Percentiles rank a stretch among this genome's conserved stretches.
Evolutionary conservation across 2,797 vertebrate species (phyloP).

Genomic region (Glossophaga mutica): DNA sequence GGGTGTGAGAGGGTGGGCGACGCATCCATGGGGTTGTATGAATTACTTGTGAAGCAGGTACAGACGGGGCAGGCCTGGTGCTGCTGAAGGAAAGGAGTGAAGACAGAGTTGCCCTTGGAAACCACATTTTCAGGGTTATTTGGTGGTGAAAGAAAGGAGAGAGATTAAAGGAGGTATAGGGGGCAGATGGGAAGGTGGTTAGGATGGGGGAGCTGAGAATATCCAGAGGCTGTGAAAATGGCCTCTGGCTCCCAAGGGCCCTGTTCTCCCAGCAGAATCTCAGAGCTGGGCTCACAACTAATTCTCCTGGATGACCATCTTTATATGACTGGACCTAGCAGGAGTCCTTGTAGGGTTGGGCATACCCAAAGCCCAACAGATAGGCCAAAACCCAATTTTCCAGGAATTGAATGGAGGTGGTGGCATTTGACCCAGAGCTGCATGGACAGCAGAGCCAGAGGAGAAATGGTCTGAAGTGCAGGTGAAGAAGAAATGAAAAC

Average conservation of each 20-base stretch:
- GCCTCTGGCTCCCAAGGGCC: background rate
- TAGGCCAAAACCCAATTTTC: background rate
- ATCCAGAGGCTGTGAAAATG: background rate
- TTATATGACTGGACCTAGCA: background rate
- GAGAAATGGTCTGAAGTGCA: background rate
- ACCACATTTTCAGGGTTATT: background rate
- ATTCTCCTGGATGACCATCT: background rate
- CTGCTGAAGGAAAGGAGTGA: background rate
- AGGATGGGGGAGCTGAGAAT: background rate
- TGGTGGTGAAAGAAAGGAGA: background rate
- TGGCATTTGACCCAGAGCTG: background rate
- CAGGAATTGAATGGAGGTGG: background rate
- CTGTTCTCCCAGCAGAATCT: background rate
- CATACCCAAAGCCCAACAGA: background rate
- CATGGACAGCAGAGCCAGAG: background rate
- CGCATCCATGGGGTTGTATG: background rate
- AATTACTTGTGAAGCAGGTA: background rate
- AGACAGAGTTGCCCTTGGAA: background rate
- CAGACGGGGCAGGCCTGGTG: too few relatives aligned
- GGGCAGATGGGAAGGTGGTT: too few relatives aligned
- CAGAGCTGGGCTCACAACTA: background rate
- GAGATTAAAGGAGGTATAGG: background rate
- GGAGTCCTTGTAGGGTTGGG: background rate
- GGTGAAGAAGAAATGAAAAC: background rate
- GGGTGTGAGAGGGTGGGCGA: background rate